phyloP scores from a whole-genome alignment of 2,888 invertebrate genomes.

The Pachliopta kotzebuea region DNA sequence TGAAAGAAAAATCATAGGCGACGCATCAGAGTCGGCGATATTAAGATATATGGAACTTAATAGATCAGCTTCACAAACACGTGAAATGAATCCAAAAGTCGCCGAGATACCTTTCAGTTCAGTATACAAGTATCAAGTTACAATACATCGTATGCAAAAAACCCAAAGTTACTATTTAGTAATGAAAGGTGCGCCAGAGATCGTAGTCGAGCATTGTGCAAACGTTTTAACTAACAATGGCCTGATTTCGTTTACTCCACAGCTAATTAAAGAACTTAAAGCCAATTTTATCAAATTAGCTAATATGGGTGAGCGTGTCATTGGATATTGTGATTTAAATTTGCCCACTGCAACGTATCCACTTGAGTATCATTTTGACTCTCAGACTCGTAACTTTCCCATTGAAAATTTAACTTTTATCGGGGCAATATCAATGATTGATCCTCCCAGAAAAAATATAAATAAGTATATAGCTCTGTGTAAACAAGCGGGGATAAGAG shows the following conservation, averaged over 20 bases:
- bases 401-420: slow-evolving; percentile 79
- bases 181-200: slow-evolving; percentile 90
- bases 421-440: slow-evolving; percentile 86
- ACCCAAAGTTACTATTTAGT: slow-evolving; percentile 80
- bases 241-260: slow-evolving; percentile 65
- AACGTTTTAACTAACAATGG: slow-evolving; percentile 79
- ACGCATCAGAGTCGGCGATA: slow-evolving; percentile 86
- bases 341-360: slow-evolving; percentile 79
- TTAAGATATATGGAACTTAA: slow-evolving; percentile 83
- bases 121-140: slow-evolving; percentile 85
- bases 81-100: slow-evolving; percentile 78
- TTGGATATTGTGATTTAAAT: slow-evolving; percentile 88
- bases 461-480: slow-evolving; percentile 84
- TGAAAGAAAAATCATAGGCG: slow-evolving; percentile 82
- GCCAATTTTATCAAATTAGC: slow-evolving; percentile 88
- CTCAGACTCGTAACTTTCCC: slow-evolving; percentile 84
- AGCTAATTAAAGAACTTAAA: slow-evolving; percentile 78
- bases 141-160: slow-evolving; percentile 82
- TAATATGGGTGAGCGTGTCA: slow-evolving; percentile 91
- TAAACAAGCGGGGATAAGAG: slow-evolving; percentile 85
- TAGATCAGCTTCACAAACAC: slow-evolving; percentile 76
- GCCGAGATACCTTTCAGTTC: slow-evolving; percentile 86
- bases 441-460: slow-evolving; percentile 84
- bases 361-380: slow-evolving; percentile 77
- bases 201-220: slow-evolving; percentile 83